phyloP scores from a whole-genome alignment of 2,797 vertebrate genomes.

The Hydrolagus colliei region DNA sequence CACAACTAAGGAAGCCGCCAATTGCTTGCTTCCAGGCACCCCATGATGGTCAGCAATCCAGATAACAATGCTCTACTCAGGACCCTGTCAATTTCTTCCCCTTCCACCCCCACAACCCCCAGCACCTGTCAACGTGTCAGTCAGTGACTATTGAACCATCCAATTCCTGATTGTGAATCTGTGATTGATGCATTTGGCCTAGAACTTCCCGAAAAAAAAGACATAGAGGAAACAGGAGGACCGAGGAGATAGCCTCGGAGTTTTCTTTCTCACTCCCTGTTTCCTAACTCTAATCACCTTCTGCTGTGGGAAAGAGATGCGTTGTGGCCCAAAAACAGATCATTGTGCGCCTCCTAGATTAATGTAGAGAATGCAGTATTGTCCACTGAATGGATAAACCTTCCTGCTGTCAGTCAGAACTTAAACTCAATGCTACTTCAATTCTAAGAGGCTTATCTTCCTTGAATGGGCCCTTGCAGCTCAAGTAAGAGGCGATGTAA shows the following conservation, averaged over 20 bases:
- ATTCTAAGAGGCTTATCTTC: slow-evolving; percentile 99
- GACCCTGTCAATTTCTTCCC: slow-evolving; percentile 47
- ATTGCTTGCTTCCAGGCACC: background rate
- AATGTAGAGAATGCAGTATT: slow-evolving; percentile 99
- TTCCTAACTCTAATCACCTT: slow-evolving; percentile 89
- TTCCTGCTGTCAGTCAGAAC: slow-evolving; percentile 99
- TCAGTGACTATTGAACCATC: slow-evolving; percentile 60
- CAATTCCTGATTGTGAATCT: slow-evolving; percentile 65
- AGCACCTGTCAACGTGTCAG: slow-evolving; percentile 70
- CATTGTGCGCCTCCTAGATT: slow-evolving; percentile 99
- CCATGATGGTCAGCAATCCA: background rate
- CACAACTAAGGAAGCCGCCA: background rate
- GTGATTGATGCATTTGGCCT: slow-evolving; percentile 81
- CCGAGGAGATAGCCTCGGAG: slow-evolving; percentile 71
- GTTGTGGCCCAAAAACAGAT: slow-evolving; percentile 98
- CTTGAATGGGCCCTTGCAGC: slow-evolving; percentile 98
- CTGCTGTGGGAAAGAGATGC: slow-evolving; percentile 99
- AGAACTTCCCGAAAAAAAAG: slow-evolving; percentile 60
- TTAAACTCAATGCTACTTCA: slow-evolving; percentile 98
- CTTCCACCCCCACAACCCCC: background rate
- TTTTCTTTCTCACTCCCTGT: slow-evolving; percentile 72
- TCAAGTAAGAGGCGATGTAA: slow-evolving; percentile 98
- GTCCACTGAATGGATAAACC: slow-evolving; percentile 98
- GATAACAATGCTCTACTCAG: background rate
- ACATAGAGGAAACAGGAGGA: slow-evolving; percentile 77